A percentile compares a stretch with the other conserved stretches of the same genome.
Evolutionary conservation across 2,888 invertebrate genomes (phyloP).

Genomic region (Smittia sp.): DNA sequence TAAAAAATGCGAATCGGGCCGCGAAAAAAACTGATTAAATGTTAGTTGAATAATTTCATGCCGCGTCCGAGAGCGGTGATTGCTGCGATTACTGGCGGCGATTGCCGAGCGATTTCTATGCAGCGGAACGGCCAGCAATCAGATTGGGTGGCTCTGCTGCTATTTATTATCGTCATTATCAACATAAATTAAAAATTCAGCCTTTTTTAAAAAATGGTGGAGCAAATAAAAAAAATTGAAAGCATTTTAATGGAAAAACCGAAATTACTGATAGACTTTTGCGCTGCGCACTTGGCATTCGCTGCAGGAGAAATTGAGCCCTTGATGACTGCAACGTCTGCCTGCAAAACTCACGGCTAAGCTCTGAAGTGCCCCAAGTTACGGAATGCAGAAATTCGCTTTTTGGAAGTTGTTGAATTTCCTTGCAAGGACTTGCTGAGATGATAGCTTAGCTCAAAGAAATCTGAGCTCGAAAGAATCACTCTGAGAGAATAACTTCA

Average conservation of each 20-base stretch:
- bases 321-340: too few relatives aligned
- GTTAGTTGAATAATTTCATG: conserved; percentile 31
- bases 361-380: too few relatives aligned
- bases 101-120: background rate
- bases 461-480: too few relatives aligned
- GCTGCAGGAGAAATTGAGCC: too few relatives aligned
- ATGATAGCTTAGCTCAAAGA: too few relatives aligned
- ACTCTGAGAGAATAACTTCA: too few relatives aligned
- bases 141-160: background rate
- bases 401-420: too few relatives aligned
- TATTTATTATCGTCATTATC: conserved; percentile 40
- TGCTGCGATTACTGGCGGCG: too few relatives aligned
- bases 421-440: too few relatives aligned
- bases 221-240: conserved; percentile 20
- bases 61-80: background rate
- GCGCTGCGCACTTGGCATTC: background rate
- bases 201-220: conserved; percentile 27
- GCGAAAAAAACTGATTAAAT: conserved; percentile 37
- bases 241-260: conserved; percentile 21
- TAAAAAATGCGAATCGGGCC: conserved; percentile 19
- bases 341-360: too few relatives aligned
- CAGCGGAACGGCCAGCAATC: background rate
- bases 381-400: too few relatives aligned
- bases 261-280: background rate
- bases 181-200: conserved; percentile 35